A percentile compares a stretch with the other conserved stretches of the same genome.
Evolutionary conservation across 2,113 vertebrate genomes (phyloP).

Genomic region (Lasiurus cinereus): DNA sequence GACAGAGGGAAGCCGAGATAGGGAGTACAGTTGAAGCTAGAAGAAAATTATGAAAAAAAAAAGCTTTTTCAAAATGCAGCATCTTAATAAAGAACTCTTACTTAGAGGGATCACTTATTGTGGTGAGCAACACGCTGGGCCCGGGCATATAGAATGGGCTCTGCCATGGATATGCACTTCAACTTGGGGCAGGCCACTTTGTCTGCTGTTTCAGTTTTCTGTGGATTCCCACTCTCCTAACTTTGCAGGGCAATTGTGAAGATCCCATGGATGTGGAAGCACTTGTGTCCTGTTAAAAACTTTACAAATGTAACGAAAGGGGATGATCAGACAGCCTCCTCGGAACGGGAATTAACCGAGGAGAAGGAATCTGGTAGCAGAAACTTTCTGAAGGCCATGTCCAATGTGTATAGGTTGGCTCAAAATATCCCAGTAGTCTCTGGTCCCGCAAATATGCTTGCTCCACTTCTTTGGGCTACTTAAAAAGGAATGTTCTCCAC

Average conservation of each 20-base stretch:
- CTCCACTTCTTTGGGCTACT: background rate
- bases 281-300: conserved; percentile 12
- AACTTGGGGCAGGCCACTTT: background rate
- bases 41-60: background rate
- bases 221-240: background rate
- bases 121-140: background rate
- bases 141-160: background rate
- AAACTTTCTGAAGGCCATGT: background rate
- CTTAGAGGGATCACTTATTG: background rate
- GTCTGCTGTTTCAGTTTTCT: background rate
- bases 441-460: background rate
- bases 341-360: conserved; percentile 17
- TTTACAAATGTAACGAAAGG: conserved; percentile 46
- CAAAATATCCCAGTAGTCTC: background rate
- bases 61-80: background rate
- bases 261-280: background rate
- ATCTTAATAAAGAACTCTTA: conserved; percentile 22
- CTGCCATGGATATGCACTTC: background rate
- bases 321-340: conserved; percentile 18
- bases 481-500: background rate
- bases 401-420: background rate
- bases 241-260: background rate
- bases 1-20: background rate
- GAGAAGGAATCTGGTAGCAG: background rate
- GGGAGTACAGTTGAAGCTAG: background rate